Evolutionary conservation across 2,113 vertebrate genomes (phyloP), one percentile per base, ranked within the genome.

Genomic region (Mus musculus): DNA sequence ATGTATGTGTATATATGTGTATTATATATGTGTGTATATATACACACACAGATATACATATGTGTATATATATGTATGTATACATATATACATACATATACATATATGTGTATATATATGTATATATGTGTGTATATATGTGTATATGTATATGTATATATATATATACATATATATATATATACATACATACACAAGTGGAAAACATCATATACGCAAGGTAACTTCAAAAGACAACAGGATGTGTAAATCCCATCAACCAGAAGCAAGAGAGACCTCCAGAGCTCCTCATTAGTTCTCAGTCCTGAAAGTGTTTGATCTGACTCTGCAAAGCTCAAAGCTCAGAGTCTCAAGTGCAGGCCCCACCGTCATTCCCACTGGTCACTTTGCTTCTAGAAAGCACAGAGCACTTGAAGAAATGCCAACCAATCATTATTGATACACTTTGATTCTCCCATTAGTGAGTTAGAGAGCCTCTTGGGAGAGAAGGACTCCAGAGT

Each of bases 401-500:
- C 52, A 61, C 89, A 89, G 0, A 77, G 54, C 26, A 96, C 89
- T 96, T 97, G 95, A 95, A 93, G 75, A 90, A 96, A 77, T 97
- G 95, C 94, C 96, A 97, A 95, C 97, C 98, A 96, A 97, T 97
- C 97, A 49, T 77, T 88, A 88, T 52, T 97, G 82, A 93, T 94
- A 97, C 94, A 95, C 95, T 96, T 92, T 98, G 82, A 95, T 98
- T 98, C 97, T 96, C 91, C 96, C 84, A 89, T 76, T 96, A 97
- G 63, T 91, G 95, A 97, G 97, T 93, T 96, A 97, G 97, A 82
- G 97, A 97, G 97, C 93, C 39, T 80, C 63, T 56, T 54, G 87
- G 90, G 65, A 93, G 67, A 49, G 19, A 72, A 26, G 67, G 61
- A 39, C 39, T 78, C 82, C 26, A 28, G 80, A 89, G 30, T 89